Evolutionary conservation across 2,113 vertebrate genomes (phyloP), one percentile per base, ranked within the genome.

Genomic region (Echinops telfairi): DNA sequence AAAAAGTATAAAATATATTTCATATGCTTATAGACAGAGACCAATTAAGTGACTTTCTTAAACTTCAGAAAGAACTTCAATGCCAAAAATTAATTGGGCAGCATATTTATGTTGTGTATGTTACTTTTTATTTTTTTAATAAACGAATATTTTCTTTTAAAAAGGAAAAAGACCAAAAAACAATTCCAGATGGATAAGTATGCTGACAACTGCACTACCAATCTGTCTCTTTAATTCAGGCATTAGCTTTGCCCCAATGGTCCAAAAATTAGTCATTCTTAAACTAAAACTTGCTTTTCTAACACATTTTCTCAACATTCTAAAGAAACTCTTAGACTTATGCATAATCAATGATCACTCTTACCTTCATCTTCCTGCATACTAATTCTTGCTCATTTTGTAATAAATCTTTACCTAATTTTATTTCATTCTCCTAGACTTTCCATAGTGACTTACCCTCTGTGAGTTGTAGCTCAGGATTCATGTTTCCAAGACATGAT

Each of bases 191-290:
- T 95, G 93, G 90, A 88, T 94, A 73, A 70, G 20, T 71, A 3
- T 81, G 57, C 62, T 78, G 90, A 91, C 73, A 81, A 94, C 19
- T 11, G 12, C 75, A 38, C 57, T 64, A 60, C 79, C 88, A 93
- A 92, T 94, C 89, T 97, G 92, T 95, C 82, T 92, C 90, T 93
- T 89, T 88, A 95, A 77, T 70, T 93, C 82, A 90, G 92, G 86
- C 25, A 23, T 90, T 92, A 88, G 68, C 79, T 95, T 78, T 93
- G 23, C 10, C 78, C 83, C 53, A 85, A 94, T 93, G 70, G 88
- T 85, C 95, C 86, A 91, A 92, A 93, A 60, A 94, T 95, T 93
- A 83, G 33, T 94, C 94, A 92, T 95, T 94, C 60, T 83, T 82
- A 70, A 96, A 43, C 62, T 93, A 77, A 94, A 95, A 71, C 43